phyloP scores from a whole-genome alignment of 2,113 vertebrate genomes.

The Tor tambroides region DNA sequence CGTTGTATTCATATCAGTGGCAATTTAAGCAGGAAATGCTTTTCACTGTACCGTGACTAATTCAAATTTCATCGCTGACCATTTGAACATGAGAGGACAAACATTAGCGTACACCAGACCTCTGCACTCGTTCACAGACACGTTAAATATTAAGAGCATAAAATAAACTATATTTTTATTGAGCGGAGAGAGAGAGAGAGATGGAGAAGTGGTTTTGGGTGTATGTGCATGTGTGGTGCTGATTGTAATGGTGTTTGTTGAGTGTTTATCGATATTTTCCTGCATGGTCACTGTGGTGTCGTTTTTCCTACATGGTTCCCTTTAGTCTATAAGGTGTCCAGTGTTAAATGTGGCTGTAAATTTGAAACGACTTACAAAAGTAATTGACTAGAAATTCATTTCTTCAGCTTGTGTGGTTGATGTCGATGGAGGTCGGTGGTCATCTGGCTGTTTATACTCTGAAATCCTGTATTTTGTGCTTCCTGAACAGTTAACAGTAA shows the following conservation, averaged over 20 bases:
- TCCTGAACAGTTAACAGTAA: constrained; percentile 26
- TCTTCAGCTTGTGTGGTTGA: neutral
- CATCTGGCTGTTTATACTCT: neutral
- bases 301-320: constrained; percentile 18
- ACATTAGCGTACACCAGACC: neutral
- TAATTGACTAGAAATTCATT: neutral
- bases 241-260: constrained; percentile 32
- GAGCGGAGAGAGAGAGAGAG: constrained; percentile 10
- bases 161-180: constrained; percentile 51
- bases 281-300: constrained; percentile 62
- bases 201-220: neutral
- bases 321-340: neutral
- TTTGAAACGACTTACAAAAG: neutral
- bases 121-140: neutral
- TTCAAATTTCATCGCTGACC: neutral
- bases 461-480: constrained; percentile 6
- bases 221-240: constrained; percentile 54
- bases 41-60: constrained; percentile 45
- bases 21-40: constrained; percentile 9
- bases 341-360: constrained; percentile 7
- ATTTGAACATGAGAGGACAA: constrained; percentile 28
- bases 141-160: constrained; percentile 19
- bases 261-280: constrained; percentile 24
- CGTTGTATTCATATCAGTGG: constrained; percentile 33
- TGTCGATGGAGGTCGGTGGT: neutral